Base-by-base conservation (phyloP, 2,797 vertebrate genomes). In the Streptopelia turtur region DNA sequence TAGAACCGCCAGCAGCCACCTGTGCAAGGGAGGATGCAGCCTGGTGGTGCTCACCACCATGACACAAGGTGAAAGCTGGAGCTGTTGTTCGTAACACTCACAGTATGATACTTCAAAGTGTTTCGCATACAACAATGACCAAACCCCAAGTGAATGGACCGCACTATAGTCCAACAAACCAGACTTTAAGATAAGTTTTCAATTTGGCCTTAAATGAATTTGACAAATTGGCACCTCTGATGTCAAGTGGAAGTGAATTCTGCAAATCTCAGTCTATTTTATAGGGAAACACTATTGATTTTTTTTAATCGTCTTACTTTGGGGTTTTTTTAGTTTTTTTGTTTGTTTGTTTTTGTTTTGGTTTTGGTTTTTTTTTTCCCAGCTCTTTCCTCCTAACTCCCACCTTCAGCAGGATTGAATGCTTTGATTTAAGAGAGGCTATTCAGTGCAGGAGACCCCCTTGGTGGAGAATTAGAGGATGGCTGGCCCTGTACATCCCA, bases 221-320 rank as follows among this genome's bases (percentile, higher is more conserved):
- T 92, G 81, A 97, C 86, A 49, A 97, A 97, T 94, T 82, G 94
- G 95, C 95, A 94, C 64, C 91, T 97, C 93, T 97, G 97, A 96
- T 89, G 45, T 96, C 96, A 95, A 85, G 94, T 96, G 96, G 94
- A 97, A 97, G 96, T 49, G 91, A 97, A 97, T 97, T 97, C 97
- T 41, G 96, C 97, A 97, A 97, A 98, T 97, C 97, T 98, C 96
- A 33, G 96, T 97, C 97, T 97, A 96, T 97, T 98, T 98, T 98
- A 98, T 97, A 93, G 97, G 97, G 96, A 98, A 97, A 87, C 2
- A 27, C 95, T 98, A 98, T 98, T 97, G 98, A 98, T 98, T 98
- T 97, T 97, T 43, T 41, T 41, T 41, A 97, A 97, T 97, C 1
- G 68, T 96, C 97, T 96, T 83, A 47, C 94, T 97, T 83, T 80